Base-by-base conservation (phyloP, 2,113 vertebrate species). In the Clarias magur region DNA sequence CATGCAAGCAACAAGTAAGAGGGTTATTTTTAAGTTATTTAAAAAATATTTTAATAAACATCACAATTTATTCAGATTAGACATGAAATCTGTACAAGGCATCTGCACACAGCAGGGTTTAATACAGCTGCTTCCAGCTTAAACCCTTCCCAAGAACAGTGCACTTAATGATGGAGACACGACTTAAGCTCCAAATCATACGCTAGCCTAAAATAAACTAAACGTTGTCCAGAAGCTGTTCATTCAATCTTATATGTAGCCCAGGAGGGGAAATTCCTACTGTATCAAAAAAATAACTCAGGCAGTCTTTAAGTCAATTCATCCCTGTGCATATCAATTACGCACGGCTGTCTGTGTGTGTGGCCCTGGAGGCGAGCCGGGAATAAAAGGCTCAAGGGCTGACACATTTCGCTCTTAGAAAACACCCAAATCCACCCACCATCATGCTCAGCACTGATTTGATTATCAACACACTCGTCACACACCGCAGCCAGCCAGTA, bases 361-460 rank as follows among this genome's bases (percentile, higher is more conserved):
- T 48, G 70, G 70, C 87, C 75, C 85, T 21, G 75, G 84, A 80
- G 76, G 87, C 76, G 85, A 83, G 88, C 83, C 53, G 30, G 75
- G 80, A 90, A 91, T 88, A 92, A 91, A 89, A 82, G 85, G 72
- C 88, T 89, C 88, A 79, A 70, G 85, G 89, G 88, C 88, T 42
- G 86, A 88, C 85, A 89, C 91, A 91, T 78, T 89, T 91, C 84
- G 87, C 90, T 92, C 88, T 90, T 90, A 91, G 88, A 91, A 91
- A 83, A 87, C 87, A 19, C 72, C 70, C 88, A 82, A 84, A 87
- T 88, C 89, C 42, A 85, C 89, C 86, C 30, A 11, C 79, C 75
- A 87, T 89, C 88, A 91, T 91, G 86, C 88, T 88, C 88, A 70
- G 42, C 85, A 87, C 91, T 92, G 91, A 93, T 93, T 91, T 92